Evolutionary conservation across 2,888 invertebrate species (phyloP).

Genomic region (Pinctada fucata): DNA sequence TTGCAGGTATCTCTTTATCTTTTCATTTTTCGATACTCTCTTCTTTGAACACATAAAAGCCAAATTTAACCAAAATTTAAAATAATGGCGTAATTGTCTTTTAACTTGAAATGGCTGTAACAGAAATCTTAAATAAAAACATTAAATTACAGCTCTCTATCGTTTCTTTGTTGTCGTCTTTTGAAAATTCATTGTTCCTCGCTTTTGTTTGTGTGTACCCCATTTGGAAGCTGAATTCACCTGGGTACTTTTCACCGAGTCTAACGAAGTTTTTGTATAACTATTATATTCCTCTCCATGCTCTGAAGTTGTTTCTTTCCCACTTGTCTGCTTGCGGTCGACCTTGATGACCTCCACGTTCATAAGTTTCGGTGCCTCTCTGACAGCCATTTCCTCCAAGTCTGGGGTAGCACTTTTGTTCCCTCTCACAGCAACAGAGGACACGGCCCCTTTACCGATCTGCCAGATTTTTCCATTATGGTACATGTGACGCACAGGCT

Average conservation of each 20-base stretch:
- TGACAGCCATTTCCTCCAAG: not conserved
- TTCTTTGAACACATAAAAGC: no score
- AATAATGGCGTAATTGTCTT: no score
- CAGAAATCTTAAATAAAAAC: no score
- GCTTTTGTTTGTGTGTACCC: not conserved
- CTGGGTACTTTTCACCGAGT: not conserved
- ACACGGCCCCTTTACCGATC: conserved; percentile 23
- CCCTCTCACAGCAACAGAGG: conserved; percentile 23
- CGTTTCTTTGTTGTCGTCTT: not conserved
- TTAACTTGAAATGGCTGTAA: no score
- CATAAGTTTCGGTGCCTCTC: not conserved
- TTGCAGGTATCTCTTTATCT: no score
- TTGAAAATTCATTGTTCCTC: not conserved
- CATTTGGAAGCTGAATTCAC: not conserved
- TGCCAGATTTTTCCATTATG: conserved; percentile 36
- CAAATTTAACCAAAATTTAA: no score
- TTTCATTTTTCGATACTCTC: no score
- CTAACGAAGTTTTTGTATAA: not conserved
- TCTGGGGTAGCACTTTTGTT: not conserved
- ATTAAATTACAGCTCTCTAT: not conserved
- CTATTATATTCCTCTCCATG: not conserved
- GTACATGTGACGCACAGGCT: conserved; percentile 25
- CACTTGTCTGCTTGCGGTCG: not conserved
- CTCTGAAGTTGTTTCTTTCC: not conserved
- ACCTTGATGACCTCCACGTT: conserved; percentile 22